Evolutionary conservation across 2,113 vertebrate species (phyloP).

Genomic region (Leucosticte australis): DNA sequence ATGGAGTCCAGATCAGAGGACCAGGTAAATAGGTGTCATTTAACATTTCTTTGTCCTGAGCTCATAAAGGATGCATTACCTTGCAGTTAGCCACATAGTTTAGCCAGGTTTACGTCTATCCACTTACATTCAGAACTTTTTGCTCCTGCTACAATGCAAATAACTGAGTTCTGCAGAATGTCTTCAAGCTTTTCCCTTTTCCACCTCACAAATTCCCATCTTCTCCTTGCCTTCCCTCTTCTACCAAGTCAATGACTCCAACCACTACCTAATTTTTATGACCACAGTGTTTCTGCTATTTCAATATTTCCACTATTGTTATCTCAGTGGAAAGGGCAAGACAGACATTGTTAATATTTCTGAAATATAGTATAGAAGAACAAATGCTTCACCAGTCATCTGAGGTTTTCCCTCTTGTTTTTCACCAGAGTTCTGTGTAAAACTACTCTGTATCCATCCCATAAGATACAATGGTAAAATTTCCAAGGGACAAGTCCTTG

Average conservation of each 20-base stretch:
- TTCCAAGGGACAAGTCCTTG: slow-evolving; percentile 75
- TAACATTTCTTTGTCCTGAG: neutral
- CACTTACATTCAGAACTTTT: neutral
- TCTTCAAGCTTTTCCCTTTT: neutral
- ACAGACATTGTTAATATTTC: neutral
- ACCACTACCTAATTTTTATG: neutral
- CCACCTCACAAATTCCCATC: neutral
- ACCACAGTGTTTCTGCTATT: neutral
- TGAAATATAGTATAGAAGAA: neutral
- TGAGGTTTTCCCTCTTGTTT: neutral
- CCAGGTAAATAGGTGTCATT: slow-evolving; percentile 44
- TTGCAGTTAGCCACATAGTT: neutral
- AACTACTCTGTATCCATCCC: slow-evolving; percentile 78
- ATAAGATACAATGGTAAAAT: slow-evolving; percentile 66
- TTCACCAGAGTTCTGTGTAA: slow-evolving; percentile 74
- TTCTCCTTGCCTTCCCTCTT: neutral
- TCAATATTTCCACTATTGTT: neutral
- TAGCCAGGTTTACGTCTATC: neutral
- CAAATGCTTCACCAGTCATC: neutral
- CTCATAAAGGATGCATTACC: neutral
- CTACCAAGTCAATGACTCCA: neutral
- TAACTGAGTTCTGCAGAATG: neutral
- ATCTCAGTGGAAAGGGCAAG: neutral
- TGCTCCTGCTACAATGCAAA: neutral
- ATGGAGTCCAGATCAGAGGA: slow-evolving; percentile 72